phyloP scores from a whole-genome alignment of 2,797 vertebrate genomes.

The Pseudochirops corinnae region DNA sequence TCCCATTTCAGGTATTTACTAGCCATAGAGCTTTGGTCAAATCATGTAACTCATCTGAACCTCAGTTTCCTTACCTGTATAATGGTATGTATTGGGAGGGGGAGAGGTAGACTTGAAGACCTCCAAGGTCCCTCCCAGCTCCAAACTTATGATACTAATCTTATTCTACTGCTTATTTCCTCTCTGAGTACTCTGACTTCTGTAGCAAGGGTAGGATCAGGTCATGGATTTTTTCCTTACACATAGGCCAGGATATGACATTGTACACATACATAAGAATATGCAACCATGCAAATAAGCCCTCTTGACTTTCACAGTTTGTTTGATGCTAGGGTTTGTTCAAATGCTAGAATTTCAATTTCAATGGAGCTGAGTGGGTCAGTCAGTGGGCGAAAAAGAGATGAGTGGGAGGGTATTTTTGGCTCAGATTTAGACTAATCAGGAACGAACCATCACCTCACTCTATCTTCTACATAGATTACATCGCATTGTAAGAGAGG shows the following conservation, averaged over 20 bases:
- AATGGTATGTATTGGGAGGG: not conserved
- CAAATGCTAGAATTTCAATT: not conserved
- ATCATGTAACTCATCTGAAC: not conserved
- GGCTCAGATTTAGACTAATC: not conserved
- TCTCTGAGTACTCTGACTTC: not conserved
- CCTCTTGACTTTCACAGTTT: not conserved
- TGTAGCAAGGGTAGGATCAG: not conserved
- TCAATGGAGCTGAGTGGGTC: not conserved
- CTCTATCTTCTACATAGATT: not conserved
- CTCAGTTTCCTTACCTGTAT: not conserved
- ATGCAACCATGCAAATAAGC: not conserved
- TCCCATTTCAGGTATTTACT: not conserved
- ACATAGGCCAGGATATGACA: not conserved
- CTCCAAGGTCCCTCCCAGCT: not conserved
- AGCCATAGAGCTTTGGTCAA: not conserved
- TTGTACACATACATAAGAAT: not conserved
- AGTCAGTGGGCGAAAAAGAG: not conserved
- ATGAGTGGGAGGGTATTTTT: not conserved
- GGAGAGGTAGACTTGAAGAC: not conserved
- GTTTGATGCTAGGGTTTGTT: not conserved
- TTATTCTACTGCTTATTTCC: not conserved
- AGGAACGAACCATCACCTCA: not conserved
- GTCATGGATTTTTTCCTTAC: not conserved
- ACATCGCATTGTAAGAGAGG: not conserved
- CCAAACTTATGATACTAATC: not conserved